Evolutionary conservation across 2,113 vertebrate species (phyloP), one percentile per base, ranked within the genome.

Genomic region (Thymallus thymallus): DNA sequence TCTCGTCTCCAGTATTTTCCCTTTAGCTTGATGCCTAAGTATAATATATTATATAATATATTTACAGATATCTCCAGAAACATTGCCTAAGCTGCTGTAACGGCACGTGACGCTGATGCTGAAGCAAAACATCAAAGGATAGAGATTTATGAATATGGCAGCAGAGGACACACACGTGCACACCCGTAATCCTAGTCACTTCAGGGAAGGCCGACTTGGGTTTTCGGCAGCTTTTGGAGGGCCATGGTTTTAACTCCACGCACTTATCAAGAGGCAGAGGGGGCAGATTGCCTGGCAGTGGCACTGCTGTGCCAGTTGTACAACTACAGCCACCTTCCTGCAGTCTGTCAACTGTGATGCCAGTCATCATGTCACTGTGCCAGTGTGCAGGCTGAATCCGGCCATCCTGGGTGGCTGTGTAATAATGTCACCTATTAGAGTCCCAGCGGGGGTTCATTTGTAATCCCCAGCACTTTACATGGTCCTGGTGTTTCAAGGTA

Each of bases 171-270:
- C 46, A 24, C 76, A 64, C 73, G 56, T 6, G 9, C 73, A 78
- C 84, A 76, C 61, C 29, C 24, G 46, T 86, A 86, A 87, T 85
- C 85, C 51, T n/a, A 70, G 61, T 79, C 72, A 35, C 71, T 65
- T 35, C 23, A 60, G 79, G 79, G 62, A 41, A 22, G 46, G 65
- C 58, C 46, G 35, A 70, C 55, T 84, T 56, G 71, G 70, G 75
- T 82, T 72, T 77, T 79, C 13, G 69, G 65, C 69, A 61, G 76
- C 74, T 83, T 68, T 76, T 58, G 79, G 71, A 71, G 70, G 77
- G 72, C 45, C 45, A 23, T 5, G 45, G 72, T 6, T 64, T 73
- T 46, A 73, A 41, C 61, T 9, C 22, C 2, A 5, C 24, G 10
- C 61, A 14, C 2, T 41, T 26, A 23, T 26, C 24, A 23, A 63